Evolutionary conservation across 1,140 invertebrate species (phyloP).

Genomic region (Portunus trituberculatus): DNA sequence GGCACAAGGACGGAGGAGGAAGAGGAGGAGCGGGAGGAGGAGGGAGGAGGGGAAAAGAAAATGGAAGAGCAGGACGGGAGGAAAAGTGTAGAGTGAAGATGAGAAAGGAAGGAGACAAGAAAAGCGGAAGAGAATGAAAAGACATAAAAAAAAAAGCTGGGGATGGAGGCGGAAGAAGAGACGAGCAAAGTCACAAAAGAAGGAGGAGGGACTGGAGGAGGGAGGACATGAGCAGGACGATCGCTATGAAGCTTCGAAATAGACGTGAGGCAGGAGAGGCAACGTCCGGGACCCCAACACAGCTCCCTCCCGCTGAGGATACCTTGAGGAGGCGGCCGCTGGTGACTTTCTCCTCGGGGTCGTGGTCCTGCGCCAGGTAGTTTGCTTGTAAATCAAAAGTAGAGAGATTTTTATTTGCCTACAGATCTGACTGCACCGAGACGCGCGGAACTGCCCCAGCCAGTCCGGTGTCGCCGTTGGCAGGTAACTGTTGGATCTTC

Average conservation of each 20-base stretch:
- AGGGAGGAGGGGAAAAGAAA: no score
- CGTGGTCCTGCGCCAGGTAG: background rate
- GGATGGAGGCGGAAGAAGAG: background rate
- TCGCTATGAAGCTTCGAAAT: background rate
- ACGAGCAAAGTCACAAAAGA: background rate
- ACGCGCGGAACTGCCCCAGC: background rate
- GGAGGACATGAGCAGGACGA: background rate
- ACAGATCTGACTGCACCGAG: background rate
- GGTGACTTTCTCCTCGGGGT: slow-evolving; percentile 2
- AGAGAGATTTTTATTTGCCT: slow-evolving; percentile 12
- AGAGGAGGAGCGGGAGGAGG: no score
- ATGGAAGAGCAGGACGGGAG: no score
- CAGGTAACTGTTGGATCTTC: background rate
- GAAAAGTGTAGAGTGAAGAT: no score
- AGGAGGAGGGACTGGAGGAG: background rate
- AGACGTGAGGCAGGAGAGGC: no score
- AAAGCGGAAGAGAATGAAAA: background rate
- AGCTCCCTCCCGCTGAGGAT: no score
- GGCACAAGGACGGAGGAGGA: no score
- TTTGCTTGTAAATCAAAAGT: slow-evolving; percentile 5
- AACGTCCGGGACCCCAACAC: no score
- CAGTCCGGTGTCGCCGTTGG: background rate
- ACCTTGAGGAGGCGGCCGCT: no score
- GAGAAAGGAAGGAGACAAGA: background rate
- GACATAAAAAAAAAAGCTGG: background rate